Percentiles rank a stretch among this genome's conserved stretches.
These are phyloP conservation scores for Alcedo atthis DNA, from an alignment of 2,797 vertebrate species.

Conservation along the genomic window DNA sequence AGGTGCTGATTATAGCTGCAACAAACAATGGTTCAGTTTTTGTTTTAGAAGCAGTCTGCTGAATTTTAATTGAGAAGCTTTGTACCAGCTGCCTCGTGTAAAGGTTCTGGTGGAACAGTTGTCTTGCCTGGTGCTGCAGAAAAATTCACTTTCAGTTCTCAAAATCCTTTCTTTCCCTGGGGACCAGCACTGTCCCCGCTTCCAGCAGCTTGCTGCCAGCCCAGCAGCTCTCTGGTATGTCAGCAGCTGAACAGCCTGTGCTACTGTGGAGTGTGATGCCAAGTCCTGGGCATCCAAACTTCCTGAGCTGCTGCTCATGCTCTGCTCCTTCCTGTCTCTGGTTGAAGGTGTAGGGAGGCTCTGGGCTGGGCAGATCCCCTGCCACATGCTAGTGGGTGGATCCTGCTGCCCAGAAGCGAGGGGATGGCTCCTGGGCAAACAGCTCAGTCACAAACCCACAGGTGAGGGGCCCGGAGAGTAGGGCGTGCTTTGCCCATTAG, in stretches of 20 bases:
- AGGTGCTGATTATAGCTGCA: neutral
- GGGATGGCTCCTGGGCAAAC: neutral
- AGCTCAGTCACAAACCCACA: fast-evolving
- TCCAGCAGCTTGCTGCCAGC: neutral
- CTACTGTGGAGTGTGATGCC: neutral
- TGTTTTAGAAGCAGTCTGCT: neutral
- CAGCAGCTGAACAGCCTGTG: neutral
- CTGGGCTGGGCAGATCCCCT: neutral
- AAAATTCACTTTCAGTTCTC: neutral
- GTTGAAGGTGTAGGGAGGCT: neutral
- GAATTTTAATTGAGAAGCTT: neutral
- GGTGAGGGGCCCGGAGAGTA: neutral
- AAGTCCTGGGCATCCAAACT: fast-evolving
- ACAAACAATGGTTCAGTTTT: neutral
- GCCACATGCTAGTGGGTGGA: fast-evolving
- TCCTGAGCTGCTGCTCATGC: fast-evolving
- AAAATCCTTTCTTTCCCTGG: neutral
- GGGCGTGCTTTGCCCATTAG: neutral
- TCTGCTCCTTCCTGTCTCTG: neutral
- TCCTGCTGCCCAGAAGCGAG: fast-evolving
- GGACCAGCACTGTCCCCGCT: neutral
- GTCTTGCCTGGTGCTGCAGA: neutral
- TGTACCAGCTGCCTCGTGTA: fast-evolving
- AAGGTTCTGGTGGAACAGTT: neutral
- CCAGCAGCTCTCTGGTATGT: neutral